Percentiles rank a stretch among this genome's conserved stretches.
Conservation (phyloP, 2,797 vertebrate species). For the Bradypus variegatus region DNA sequence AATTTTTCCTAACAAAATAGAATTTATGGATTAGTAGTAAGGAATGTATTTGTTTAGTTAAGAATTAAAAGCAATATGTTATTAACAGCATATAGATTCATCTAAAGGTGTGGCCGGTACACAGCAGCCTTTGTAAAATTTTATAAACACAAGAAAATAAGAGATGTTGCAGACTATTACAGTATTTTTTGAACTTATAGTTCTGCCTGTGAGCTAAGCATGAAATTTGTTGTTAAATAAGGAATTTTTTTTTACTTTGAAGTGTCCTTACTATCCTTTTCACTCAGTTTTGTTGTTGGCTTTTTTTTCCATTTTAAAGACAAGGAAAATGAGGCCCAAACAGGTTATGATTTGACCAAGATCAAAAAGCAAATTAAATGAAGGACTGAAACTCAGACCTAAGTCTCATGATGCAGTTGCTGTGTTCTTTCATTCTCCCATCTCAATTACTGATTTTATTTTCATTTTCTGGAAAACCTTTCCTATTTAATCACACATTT, state of each 20-base stretch:
- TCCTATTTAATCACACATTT: background rate
- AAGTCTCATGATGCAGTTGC: background rate
- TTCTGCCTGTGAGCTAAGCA: background rate
- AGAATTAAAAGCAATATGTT: slow-evolving; percentile 15
- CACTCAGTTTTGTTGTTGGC: background rate
- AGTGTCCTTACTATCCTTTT: background rate
- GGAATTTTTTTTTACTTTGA: background rate
- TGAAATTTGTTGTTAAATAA: background rate
- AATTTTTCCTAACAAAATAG: background rate
- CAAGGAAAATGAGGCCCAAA: background rate
- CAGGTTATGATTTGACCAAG: background rate
- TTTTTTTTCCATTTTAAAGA: background rate
- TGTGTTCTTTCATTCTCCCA: background rate
- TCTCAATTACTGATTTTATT: background rate
- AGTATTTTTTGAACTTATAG: background rate
- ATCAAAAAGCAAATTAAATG: background rate
- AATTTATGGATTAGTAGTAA: background rate
- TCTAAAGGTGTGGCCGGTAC: background rate
- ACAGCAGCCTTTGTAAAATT: background rate
- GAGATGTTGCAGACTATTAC: background rate
- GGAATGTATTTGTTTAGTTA: background rate
- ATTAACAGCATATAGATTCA: background rate
- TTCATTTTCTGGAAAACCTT: background rate
- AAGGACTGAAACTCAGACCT: background rate
- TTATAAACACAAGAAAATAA: background rate